Evolutionary conservation across 2,113 vertebrate genomes (phyloP).

Genomic region (Herpetotheres cachinnans): DNA sequence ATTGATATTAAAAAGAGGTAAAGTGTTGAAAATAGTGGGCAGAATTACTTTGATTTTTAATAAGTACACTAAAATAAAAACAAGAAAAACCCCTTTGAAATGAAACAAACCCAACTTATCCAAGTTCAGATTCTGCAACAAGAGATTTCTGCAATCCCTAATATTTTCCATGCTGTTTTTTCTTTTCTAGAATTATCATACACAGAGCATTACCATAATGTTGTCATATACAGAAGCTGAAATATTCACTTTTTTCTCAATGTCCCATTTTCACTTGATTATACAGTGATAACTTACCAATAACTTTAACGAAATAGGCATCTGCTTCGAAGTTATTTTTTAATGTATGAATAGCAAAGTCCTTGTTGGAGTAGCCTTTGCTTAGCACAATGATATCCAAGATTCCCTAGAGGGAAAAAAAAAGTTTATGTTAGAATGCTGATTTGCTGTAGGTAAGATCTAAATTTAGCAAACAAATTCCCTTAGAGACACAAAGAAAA

Average conservation of each 20-base stretch:
- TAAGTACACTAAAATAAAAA: neutral
- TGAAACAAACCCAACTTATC: neutral
- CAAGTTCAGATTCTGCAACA: neutral
- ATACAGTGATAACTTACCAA: conserved; percentile 83
- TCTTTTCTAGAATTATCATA: neutral
- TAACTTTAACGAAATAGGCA: conserved; percentile 98
- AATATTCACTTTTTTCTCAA: neutral
- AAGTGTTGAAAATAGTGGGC: neutral
- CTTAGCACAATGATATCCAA: conserved; percentile 93
- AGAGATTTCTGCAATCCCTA: neutral
- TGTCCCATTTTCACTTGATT: neutral
- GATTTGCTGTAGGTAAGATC: neutral
- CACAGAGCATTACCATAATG: neutral
- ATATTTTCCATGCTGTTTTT: neutral
- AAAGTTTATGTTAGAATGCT: neutral
- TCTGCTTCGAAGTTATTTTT: conserved; percentile 98
- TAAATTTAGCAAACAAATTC: neutral
- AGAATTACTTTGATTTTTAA: neutral
- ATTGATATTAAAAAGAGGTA: neutral
- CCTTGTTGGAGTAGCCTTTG: conserved; percentile 70
- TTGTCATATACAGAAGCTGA: neutral
- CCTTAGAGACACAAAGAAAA: neutral
- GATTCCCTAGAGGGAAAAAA: conserved; percentile 82
- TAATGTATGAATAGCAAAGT: conserved; percentile 86
- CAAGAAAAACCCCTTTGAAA: neutral